A percentile compares a stretch with the other conserved stretches of the same genome.
These are phyloP conservation scores for Ormyrus rosae DNA, from an alignment of 2,888 invertebrate species.

Conservation along the genomic window DNA sequence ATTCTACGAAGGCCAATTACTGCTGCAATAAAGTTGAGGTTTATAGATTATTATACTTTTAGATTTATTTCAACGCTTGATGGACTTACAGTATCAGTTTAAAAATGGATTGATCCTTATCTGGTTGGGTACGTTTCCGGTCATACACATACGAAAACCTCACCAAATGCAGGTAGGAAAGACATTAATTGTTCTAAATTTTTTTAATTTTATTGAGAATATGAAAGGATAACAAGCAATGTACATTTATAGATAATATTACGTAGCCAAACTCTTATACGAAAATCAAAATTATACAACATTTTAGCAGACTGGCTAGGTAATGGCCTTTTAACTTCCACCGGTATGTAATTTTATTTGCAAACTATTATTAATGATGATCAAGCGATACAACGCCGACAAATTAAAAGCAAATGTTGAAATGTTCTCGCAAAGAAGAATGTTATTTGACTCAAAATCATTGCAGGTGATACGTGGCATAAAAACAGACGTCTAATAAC, in stretches of 20 bases:
- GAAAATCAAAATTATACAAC: not conserved
- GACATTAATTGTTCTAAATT: not conserved
- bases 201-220: no score
- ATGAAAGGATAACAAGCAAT: no score
- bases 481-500: slow-evolving; percentile 59
- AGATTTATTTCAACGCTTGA: slow-evolving; percentile 61
- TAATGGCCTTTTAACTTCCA: not conserved
- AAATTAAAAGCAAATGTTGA: not conserved
- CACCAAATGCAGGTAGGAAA: slow-evolving; percentile 62
- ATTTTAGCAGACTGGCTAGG: not conserved
- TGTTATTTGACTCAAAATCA: not conserved
- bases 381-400: not conserved
- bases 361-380: no score
- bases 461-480: slow-evolving; percentile 29
- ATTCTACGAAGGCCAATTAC: no score
- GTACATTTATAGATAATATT: no score
- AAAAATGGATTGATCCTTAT: slow-evolving; percentile 59
- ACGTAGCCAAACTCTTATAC: no score
- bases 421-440: no score
- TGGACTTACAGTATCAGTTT: slow-evolving; percentile 50
- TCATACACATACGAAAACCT: slow-evolving; percentile 60
- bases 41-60: not conserved
- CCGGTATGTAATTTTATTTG: no score
- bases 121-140: slow-evolving; percentile 57
- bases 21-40: no score